Evolutionary conservation across 2,113 vertebrate species (phyloP).

Genomic region (Chaetura pelagica): DNA sequence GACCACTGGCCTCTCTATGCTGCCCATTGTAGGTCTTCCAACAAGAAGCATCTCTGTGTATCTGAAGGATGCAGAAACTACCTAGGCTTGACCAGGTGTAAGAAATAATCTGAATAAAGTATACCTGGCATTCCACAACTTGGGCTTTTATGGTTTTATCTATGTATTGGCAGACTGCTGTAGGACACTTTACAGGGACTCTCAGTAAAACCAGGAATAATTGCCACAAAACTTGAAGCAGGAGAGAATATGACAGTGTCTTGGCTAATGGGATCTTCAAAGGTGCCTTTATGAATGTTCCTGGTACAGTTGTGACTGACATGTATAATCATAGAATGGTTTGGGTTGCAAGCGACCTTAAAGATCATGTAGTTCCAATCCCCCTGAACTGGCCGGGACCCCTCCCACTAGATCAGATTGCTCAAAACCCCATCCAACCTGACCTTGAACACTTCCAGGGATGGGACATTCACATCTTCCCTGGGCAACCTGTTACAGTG

Average conservation of each 20-base stretch:
- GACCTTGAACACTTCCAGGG: too few species aligned
- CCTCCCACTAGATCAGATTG: too few species aligned
- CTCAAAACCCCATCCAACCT: too few species aligned
- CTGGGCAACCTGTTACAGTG: too few species aligned
- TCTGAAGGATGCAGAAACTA: not conserved
- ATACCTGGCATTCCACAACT: not conserved
- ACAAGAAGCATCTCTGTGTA: not conserved
- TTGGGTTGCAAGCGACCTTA: too few species aligned
- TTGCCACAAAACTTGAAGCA: not conserved
- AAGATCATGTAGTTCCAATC: too few species aligned
- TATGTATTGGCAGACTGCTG: not conserved
- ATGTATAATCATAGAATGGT: not conserved
- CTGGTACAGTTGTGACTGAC: not conserved
- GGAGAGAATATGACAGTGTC: not conserved
- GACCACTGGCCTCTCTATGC: rapidly evolving
- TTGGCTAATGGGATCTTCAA: not conserved
- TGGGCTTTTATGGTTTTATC: not conserved
- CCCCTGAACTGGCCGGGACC: too few species aligned
- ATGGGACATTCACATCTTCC: too few species aligned
- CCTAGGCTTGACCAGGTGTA: not conserved
- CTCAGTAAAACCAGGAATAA: not conserved
- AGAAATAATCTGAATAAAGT: not conserved
- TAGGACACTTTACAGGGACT: not conserved
- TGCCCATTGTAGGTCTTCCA: not conserved
- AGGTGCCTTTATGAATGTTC: not conserved